Evolutionary conservation across 2,797 vertebrate genomes (phyloP), one percentile per base, ranked within the genome.

Genomic region (Anabacerthia variegaticeps): DNA sequence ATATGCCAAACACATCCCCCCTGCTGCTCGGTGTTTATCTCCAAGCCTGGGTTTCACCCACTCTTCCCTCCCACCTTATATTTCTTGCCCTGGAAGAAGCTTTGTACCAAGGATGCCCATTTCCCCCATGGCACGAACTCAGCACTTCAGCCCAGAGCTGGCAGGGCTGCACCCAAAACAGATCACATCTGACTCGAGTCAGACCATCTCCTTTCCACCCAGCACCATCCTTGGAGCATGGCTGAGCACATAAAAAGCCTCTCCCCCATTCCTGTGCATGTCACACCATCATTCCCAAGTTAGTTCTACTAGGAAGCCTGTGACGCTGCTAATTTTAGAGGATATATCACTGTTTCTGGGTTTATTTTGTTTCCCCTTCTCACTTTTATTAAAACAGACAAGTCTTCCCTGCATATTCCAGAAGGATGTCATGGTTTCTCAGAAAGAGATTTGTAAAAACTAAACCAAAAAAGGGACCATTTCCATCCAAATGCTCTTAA

Each of bases 401-500:
- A 96, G 76, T 14, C 51, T 75, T 89, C 59, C 88, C 83, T 89
- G 49, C 49, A 17, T 49, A 28, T 80, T 95, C 88, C 90, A 91
- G 86, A 55, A 94, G 73, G 81, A 51, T 73, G 78, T 61, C 65
- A 56, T 72, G 77, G 73, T 62, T 96, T 79, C 90, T 95, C 78
- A 62, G 69, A 85, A 85, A 83, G 77, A 92, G 71, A 84, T 89
- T 66, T 89, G 66, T 78, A 49, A 89, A 92, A 83, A 27, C 58
- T 10, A 43, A 82, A 71, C 77, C 34, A 39, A 77, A 92, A 78
- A 59, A 65, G 67, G 71, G 49, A 76, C 81, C 46, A 19, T 68
- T 95, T 89, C 78, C 80, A 82, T 76, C 87, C 89, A 83, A 92
- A 93, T 77, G 65, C 59, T 88, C 88, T 95, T 95, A 89, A 96